Evolutionary conservation across 2,113 vertebrate species (phyloP).

Genomic region (Falco punctatus): DNA sequence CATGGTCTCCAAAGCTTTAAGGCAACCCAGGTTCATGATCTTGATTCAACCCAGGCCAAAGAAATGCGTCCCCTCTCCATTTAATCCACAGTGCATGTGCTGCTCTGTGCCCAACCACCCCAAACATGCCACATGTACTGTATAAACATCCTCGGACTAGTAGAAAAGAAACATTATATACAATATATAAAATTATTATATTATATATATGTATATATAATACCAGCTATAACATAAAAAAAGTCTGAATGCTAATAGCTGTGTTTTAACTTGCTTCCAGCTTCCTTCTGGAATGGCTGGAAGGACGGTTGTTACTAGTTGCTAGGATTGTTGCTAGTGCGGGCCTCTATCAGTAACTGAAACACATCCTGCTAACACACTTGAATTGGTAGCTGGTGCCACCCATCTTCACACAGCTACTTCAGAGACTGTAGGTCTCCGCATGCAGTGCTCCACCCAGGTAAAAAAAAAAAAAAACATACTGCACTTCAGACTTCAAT

Average conservation of each 20-base stretch:
- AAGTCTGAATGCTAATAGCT: neutral
- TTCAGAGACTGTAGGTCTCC: neutral
- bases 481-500: neutral
- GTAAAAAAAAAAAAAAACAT: neutral
- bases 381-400: neutral
- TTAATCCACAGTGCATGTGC: neutral
- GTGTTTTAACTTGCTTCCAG: neutral
- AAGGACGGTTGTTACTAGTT: no score
- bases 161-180: neutral
- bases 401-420: neutral
- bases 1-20: neutral
- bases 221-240: neutral
- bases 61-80: neutral
- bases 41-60: neutral
- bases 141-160: neutral
- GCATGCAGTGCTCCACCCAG: neutral
- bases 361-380: neutral
- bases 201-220: no score
- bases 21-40: neutral
- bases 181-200: no score
- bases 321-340: neutral
- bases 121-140: neutral
- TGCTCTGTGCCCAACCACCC: neutral
- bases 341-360: neutral
- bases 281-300: neutral